These are phyloP conservation scores for Merodon equestris DNA, from an alignment of 2,888 invertebrate genomes.

Conservation along the genomic window DNA sequence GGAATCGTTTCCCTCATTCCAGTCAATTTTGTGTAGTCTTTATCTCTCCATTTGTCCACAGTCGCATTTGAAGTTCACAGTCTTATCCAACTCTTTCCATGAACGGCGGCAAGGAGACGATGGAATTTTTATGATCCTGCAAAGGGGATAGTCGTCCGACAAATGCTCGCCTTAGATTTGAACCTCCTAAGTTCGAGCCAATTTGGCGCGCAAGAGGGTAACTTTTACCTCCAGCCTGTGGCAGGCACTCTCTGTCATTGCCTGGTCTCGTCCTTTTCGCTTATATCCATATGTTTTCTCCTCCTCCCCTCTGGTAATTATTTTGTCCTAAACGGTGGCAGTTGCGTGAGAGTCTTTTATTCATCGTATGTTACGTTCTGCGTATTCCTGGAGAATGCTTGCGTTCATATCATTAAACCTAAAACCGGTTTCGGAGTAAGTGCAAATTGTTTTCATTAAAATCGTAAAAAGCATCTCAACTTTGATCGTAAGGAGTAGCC, in stretches of 20 bases:
- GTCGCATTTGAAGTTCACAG: constrained; percentile 1
- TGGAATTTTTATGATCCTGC: constrained; percentile 43
- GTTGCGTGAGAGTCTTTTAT: constrained; percentile 13
- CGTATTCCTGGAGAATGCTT: constrained; percentile 34
- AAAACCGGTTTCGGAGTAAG: constrained; percentile 47
- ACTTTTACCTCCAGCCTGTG: constrained; percentile 1
- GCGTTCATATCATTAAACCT: constrained; percentile 16
- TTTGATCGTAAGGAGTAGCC: no score
- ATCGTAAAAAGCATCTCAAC: constrained; percentile 23
- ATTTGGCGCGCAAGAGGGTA: constrained; percentile 35
- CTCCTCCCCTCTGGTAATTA: constrained; percentile 13
- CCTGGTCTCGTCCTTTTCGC: background rate
- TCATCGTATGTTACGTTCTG: no score
- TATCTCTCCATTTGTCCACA: constrained; percentile 47
- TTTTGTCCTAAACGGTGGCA: constrained; percentile 38
- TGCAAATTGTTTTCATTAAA: constrained; percentile 67
- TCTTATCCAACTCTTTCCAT: background rate
- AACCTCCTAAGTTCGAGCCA: constrained; percentile 54
- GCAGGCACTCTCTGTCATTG: constrained; percentile 19
- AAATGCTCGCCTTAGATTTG: constrained; percentile 41
- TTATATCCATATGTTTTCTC: no score
- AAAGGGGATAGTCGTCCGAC: constrained; percentile 26
- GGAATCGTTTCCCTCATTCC: constrained; percentile 45
- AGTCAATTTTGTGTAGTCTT: constrained; percentile 59
- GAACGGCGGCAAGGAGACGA: constrained; percentile 22